A percentile compares a stretch with the other conserved stretches of the same genome.
These are phyloP conservation scores for Uria lomvia DNA, from an alignment of 2,113 vertebrate genomes.

Conservation along the genomic window DNA sequence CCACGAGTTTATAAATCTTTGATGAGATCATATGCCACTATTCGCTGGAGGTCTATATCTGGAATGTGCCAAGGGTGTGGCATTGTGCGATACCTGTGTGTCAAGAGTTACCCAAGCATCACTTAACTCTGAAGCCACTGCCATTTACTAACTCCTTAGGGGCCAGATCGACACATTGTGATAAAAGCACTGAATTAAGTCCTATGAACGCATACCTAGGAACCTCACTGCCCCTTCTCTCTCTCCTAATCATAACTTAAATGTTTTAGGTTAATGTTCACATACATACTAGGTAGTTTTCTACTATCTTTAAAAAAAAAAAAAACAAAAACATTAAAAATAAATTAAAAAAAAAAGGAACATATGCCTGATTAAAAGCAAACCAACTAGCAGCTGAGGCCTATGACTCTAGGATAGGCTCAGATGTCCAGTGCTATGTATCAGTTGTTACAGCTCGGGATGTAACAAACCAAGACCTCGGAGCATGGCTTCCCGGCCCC, in stretches of 20 bases:
- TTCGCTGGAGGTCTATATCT: background rate
- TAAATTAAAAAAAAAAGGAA: background rate
- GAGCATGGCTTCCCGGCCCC: rapidly evolving
- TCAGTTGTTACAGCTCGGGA: background rate
- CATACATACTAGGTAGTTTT: background rate
- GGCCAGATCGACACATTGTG: background rate
- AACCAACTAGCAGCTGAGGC: background rate
- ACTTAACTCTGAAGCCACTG: background rate
- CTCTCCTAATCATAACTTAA: background rate
- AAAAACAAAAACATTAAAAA: no score
- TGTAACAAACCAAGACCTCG: background rate
- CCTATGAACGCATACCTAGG: rapidly evolving
- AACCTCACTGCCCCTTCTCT: background rate
- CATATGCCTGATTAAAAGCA: background rate
- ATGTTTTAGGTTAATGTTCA: background rate
- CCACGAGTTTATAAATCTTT: background rate
- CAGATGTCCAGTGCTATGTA: background rate
- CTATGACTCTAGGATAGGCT: background rate
- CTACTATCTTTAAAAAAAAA: background rate
- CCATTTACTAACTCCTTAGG: background rate
- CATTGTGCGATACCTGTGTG: rapidly evolving
- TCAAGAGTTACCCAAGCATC: background rate
- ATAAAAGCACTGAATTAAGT: background rate
- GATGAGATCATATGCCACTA: background rate
- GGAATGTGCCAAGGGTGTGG: background rate